phyloP scores from a whole-genome alignment of 2,888 invertebrate genomes.

The Mesorhabditis sp. region DNA sequence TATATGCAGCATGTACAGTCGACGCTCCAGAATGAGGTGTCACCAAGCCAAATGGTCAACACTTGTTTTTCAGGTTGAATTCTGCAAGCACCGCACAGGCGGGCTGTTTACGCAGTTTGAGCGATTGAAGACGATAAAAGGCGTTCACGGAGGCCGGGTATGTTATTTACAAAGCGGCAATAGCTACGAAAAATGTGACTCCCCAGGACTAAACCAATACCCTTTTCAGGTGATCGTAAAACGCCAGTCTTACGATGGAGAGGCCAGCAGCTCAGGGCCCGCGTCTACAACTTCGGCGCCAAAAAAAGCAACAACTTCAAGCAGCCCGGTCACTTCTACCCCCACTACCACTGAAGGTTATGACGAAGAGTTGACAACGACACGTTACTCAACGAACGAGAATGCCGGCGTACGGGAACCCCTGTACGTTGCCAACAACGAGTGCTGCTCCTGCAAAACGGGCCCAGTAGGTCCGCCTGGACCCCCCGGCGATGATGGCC shows the following conservation, averaged over 20 bases:
- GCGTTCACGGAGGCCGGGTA: neutral
- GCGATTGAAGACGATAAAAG: neutral
- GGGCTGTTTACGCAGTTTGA: neutral
- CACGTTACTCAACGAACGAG: neutral
- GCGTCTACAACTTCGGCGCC: neutral
- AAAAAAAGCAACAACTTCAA: neutral
- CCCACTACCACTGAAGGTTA: neutral
- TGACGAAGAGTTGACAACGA: neutral
- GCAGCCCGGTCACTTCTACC: neutral
- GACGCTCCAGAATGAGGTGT: neutral
- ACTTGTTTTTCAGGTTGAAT: neutral
- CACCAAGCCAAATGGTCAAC: neutral
- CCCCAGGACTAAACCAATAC: neutral
- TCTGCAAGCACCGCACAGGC: slow-evolving; percentile 1
- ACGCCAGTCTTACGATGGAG: neutral
- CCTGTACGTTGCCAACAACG: neutral
- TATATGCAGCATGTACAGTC: slow-evolving; percentile 1
- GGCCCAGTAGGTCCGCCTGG: slow-evolving; percentile 64
- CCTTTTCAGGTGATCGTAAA: neutral
- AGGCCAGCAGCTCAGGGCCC: neutral
- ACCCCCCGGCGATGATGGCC: slow-evolving; percentile 57
- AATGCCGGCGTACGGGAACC: neutral
- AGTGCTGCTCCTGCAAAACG: slow-evolving; percentile 4
- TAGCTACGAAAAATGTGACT: neutral
- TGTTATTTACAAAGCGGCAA: neutral